Conservation (phyloP, 2,113 vertebrate genomes). For the Amblyopsis rosae region DNA sequence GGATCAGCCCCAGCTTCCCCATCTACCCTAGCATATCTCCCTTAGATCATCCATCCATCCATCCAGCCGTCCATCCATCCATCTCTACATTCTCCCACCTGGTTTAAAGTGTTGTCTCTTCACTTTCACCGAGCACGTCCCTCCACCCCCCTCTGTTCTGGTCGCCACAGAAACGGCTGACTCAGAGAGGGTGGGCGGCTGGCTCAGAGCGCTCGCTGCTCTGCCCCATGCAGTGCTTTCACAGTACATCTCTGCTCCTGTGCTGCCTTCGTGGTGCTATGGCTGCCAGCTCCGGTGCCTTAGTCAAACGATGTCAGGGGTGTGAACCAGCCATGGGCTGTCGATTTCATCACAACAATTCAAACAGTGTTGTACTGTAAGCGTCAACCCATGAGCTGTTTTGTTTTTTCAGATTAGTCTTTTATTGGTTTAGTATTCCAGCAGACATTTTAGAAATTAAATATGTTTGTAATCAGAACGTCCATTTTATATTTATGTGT, state of each 20-base stretch:
- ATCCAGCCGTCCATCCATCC: slow-evolving; percentile 23
- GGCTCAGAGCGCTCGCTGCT: slow-evolving; percentile 69
- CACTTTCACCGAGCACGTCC: slow-evolving; percentile 49
- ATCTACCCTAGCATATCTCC: slow-evolving; percentile 47
- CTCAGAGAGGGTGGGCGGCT: slow-evolving; percentile 74
- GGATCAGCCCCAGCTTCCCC: slow-evolving; percentile 38
- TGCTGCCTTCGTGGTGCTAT: slow-evolving; percentile 59
- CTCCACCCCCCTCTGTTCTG: slow-evolving; percentile 49
- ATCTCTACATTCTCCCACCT: slow-evolving; percentile 46
- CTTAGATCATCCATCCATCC: slow-evolving; percentile 31
- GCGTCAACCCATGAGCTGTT: not conserved
- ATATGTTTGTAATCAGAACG: slow-evolving; percentile 12
- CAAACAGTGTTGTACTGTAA: too few relatives aligned
- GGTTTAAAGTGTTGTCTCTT: slow-evolving; percentile 65
- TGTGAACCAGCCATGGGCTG: slow-evolving; percentile 45
- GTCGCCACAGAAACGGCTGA: slow-evolving; percentile 78
- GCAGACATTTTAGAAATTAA: not conserved
- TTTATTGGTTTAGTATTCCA: slow-evolving; percentile 1
- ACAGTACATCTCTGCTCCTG: slow-evolving; percentile 69
- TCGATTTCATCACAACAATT: not conserved
- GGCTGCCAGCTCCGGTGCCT: slow-evolving; percentile 66
- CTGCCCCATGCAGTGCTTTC: slow-evolving; percentile 72
- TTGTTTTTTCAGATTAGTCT: not conserved
- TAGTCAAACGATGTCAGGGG: slow-evolving; percentile 56
- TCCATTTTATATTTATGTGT: slow-evolving; percentile 17